These are phyloP conservation scores for Pyrocoelia pectoralis DNA, from an alignment of 2,888 invertebrate genomes.

Conservation along the genomic window DNA sequence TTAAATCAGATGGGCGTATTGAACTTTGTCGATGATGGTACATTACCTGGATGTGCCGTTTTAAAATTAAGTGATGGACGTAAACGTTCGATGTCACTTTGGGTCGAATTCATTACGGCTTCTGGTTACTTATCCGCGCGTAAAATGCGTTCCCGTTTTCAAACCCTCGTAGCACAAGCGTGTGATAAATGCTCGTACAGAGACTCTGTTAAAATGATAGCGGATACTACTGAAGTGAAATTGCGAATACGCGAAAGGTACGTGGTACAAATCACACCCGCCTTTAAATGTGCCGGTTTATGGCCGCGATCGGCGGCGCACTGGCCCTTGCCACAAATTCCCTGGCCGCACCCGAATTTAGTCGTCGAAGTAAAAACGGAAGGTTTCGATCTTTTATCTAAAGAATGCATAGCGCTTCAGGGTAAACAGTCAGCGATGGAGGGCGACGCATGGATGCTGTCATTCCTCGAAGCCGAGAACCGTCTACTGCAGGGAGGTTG, in stretches of 20 bases:
- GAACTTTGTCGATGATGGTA: conserved; percentile 96
- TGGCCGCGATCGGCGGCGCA: conserved; percentile 95
- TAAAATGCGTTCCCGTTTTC: conserved; percentile 93
- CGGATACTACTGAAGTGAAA: conserved; percentile 93
- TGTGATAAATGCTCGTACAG: conserved; percentile 93
- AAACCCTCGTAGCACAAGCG: conserved; percentile 86
- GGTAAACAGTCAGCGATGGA: conserved; percentile 91
- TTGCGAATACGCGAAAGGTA: conserved; percentile 87
- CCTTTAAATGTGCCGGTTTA: conserved; percentile 91
- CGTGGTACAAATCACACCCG: conserved; percentile 93
- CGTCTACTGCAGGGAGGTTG: conserved; percentile 86
- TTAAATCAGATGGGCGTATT: conserved; percentile 98
- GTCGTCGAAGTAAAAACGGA: conserved; percentile 94
- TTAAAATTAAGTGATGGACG: conserved; percentile 93
- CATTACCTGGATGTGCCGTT: conserved; percentile 92
- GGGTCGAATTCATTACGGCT: conserved; percentile 98
- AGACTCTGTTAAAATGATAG: conserved; percentile 92
- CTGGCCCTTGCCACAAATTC: conserved; percentile 90
- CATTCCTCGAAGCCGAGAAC: conserved; percentile 91
- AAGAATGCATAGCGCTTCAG: conserved; percentile 81
- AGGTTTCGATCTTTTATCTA: conserved; percentile 92
- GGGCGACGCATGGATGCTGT: conserved; percentile 95
- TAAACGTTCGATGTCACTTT: conserved; percentile 95
- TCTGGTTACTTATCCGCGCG: conserved; percentile 93
- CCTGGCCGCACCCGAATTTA: conserved; percentile 92